Base-by-base conservation (phyloP, 2,888 invertebrate genomes). In the Epicampocera succincta region DNA sequence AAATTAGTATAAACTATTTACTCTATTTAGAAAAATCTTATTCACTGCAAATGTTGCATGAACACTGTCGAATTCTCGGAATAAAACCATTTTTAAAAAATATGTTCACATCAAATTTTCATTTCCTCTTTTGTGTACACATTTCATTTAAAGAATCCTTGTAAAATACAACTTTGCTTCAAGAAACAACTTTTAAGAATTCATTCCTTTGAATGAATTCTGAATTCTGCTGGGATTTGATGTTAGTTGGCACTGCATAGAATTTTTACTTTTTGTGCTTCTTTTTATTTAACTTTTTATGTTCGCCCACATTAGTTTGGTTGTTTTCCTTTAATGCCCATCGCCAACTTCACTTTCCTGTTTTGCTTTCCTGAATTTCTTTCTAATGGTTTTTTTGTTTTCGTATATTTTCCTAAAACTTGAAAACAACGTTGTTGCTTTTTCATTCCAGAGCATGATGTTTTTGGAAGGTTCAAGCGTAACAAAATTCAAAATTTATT, bases 301-400 rank as follows among this genome's bases (percentile, higher is more conserved):
- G 63, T 73, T 77, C 81, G 81, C 77, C 81, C 77, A 81, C 77
- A 77, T 81, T 81, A 52, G 46, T 69, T 44, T 73, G 52, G 72
- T 69, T 76, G 72, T 69, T 76, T 56, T 50, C 50, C 52, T 71
- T 29, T 21, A 38, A 40, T 80, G 44, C 56, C 56, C 68, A 42
- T 76, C 56, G 56, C 60, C 52, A 58, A 46, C 52, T 76, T 54
- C 46, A 72, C 61, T 69, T 74, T 74, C 54, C 52, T 63, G 61
- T 63, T 74, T 79, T 73, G 69, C 68, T 52, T 25, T 69, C 40
- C 68, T 58, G 73, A 69, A 44, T 71, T 68, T 73, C 61, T 73
- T 61, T 72, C 2, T 33, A 48, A 33, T 3, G n/a, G n/a, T n/a
- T n/a, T n/a, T n/a, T n/a, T n/a, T n/a, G n/a, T 50, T 52, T 73